phyloP scores from a whole-genome alignment of 1,140 invertebrate genomes.

The Planococcus citri region DNA sequence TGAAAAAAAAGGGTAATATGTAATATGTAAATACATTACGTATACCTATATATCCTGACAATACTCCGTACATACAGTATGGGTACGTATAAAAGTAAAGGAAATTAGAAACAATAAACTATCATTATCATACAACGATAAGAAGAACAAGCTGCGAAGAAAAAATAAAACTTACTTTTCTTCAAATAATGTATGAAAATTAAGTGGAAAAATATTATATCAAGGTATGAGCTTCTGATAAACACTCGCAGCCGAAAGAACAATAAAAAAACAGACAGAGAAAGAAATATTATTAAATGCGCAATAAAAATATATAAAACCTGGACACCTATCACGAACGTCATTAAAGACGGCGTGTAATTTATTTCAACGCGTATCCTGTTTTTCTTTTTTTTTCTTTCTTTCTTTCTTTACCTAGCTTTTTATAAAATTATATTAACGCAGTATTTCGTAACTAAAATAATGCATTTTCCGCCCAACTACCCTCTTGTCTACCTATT shows the following conservation, averaged over 20 bases:
- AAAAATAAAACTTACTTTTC: background rate
- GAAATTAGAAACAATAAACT: background rate
- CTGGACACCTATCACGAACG: slow-evolving; percentile 11
- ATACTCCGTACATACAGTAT: too few species aligned
- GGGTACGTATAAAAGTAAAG: background rate
- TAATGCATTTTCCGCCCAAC: background rate
- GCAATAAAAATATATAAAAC: slow-evolving; percentile 11
- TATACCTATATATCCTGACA: too few species aligned
- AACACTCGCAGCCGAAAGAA: background rate
- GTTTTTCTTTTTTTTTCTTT: too few species aligned
- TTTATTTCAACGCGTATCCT: slow-evolving; percentile 13
- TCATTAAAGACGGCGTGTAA: slow-evolving; percentile 16
- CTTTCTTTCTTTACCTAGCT: too few species aligned
- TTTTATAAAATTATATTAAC: too few species aligned
- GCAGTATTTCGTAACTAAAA: background rate
- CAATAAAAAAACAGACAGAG: slow-evolving; percentile 5
- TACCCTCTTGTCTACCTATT: too few species aligned
- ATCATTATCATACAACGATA: background rate
- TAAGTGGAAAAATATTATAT: slow-evolving; percentile 6
- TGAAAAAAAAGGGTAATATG: too few species aligned
- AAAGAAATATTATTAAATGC: slow-evolving; percentile 13
- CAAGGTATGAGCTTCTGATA: background rate
- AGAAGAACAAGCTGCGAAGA: background rate
- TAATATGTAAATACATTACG: too few species aligned
- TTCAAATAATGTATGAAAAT: slow-evolving; percentile 11